Percentiles rank a stretch among this genome's conserved stretches.
Evolutionary conservation across 2,797 vertebrate species (phyloP).

Genomic region (Mionectes olivaceus): DNA sequence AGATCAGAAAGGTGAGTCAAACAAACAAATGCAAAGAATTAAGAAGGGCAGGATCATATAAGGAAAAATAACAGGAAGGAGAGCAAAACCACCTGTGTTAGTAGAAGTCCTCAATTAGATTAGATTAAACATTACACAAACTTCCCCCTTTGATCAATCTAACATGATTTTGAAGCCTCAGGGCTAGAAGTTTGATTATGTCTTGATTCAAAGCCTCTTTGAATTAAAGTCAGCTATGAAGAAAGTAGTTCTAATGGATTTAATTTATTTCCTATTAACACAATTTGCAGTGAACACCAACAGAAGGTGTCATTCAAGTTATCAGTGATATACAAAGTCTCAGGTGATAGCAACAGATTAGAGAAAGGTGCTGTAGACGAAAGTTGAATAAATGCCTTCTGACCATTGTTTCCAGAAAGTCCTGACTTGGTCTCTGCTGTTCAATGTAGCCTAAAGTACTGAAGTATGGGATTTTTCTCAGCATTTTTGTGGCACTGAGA

Average conservation of each 20-base stretch:
- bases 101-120: slow-evolving; percentile 19
- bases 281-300: neutral
- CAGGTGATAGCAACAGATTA: neutral
- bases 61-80: neutral
- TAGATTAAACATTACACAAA: slow-evolving; percentile 29
- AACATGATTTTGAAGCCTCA: slow-evolving; percentile 40
- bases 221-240: slow-evolving; percentile 33
- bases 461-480: neutral
- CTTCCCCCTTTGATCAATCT: slow-evolving; percentile 55
- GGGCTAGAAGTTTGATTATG: slow-evolving; percentile 62
- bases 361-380: neutral
- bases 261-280: slow-evolving; percentile 48
- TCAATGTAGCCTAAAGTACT: neutral
- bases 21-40: neutral
- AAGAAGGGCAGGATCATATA: neutral
- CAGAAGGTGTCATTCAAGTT: neutral
- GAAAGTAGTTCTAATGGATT: slow-evolving; percentile 39
- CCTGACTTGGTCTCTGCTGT: neutral
- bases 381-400: neutral
- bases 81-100: slow-evolving; percentile 3
- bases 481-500: neutral
- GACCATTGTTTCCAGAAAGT: neutral
- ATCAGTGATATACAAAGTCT: neutral
- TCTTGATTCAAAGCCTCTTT: slow-evolving; percentile 56
- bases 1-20: neutral